phyloP scores from a whole-genome alignment of 35 echinoderm and acorn worm genomes.

The Lytechinus pictus region DNA sequence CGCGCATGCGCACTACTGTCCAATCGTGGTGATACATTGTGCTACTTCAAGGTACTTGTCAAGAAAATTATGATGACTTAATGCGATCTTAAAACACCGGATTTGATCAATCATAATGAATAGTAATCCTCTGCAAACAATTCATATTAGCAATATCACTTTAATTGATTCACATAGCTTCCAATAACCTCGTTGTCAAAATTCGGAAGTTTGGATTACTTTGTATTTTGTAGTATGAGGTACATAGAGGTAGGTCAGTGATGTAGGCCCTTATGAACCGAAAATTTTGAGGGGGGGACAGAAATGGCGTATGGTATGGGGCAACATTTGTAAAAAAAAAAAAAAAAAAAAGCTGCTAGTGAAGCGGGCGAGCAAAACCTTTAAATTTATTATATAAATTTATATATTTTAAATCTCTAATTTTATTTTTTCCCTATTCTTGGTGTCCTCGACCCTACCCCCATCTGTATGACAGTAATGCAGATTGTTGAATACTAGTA shows the following conservation, averaged over 20 bases:
- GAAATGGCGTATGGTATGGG: no score
- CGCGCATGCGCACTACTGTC: neutral
- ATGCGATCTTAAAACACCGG: neutral
- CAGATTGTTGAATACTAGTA: no score
- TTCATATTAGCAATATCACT: neutral
- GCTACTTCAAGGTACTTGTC: neutral
- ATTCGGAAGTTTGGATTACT: slow-evolving; percentile 2
- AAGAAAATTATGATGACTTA: neutral
- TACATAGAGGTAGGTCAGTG: neutral
- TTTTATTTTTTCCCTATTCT: no score
- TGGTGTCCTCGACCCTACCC: no score
- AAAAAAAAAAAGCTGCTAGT: no score
- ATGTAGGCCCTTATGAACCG: no score
- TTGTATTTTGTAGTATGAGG: neutral
- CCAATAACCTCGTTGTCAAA: neutral
- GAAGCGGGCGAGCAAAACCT: no score
- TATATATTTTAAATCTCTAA: no score
- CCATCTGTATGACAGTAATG: no score
- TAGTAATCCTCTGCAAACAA: neutral
- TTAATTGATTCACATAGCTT: neutral
- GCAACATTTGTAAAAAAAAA: no score
- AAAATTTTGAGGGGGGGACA: no score
- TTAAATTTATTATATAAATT: no score
- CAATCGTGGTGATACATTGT: neutral
- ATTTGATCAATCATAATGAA: neutral